Conservation (phyloP, 1,140 invertebrate species). For the Heliconius himera region DNA sequence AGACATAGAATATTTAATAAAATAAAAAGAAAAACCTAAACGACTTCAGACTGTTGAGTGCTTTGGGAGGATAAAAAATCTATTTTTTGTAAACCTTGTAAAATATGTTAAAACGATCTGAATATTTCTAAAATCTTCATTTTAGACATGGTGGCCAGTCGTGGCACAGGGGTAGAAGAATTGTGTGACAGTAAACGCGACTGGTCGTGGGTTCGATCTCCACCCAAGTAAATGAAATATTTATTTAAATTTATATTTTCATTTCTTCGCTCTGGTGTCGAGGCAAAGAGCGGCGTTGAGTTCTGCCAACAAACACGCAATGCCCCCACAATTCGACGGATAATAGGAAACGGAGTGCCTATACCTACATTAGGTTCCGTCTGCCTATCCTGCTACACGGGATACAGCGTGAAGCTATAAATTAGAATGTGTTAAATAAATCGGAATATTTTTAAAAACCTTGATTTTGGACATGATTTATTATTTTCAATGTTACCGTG, state of each 20-base stretch:
- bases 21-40: not conserved
- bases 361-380: no score
- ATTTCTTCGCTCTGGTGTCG: no score
- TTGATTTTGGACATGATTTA: not conserved
- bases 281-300: no score
- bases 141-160: not conserved
- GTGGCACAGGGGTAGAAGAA: no score
- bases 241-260: no score
- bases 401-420: no score
- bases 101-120: not conserved
- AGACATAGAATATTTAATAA: not conserved
- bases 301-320: no score
- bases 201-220: no score
- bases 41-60: not conserved
- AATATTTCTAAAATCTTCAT: not conserved
- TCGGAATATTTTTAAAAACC: not conserved
- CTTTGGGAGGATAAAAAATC: not conserved
- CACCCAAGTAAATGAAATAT: no score
- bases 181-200: fast-evolving
- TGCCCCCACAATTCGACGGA: no score
- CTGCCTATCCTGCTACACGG: no score
- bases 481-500: not conserved
- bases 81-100: not conserved
- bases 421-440: not conserved
- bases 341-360: no score